Evolutionary conservation across 2,113 vertebrate genomes (phyloP).

Genomic region (Cyprinodon tularosa): DNA sequence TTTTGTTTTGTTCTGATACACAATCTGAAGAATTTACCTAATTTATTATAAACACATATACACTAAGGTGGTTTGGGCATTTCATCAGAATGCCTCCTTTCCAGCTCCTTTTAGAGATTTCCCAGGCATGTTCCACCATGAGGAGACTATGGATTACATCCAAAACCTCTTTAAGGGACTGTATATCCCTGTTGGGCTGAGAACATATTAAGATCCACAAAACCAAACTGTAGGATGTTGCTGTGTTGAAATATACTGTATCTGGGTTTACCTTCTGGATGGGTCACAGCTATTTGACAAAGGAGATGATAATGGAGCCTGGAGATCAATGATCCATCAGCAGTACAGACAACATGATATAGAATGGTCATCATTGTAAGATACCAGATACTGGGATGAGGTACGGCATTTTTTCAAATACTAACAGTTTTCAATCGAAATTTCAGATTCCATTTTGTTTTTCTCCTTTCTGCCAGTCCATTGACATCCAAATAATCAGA

Average conservation of each 20-base stretch:
- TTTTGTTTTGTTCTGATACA: neutral
- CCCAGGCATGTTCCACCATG: neutral
- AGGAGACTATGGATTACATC: neutral
- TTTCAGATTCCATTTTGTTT: slow-evolving; percentile 11
- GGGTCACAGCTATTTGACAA: neutral
- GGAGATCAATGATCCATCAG: neutral
- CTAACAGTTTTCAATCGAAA: neutral
- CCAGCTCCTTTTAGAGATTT: neutral
- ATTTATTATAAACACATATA: neutral
- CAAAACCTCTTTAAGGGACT: neutral
- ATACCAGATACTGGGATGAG: slow-evolving; percentile 1
- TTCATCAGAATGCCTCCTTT: neutral
- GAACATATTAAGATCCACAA: neutral
- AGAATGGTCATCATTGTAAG: neutral
- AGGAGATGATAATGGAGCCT: neutral
- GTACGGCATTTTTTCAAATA: slow-evolving; percentile 5
- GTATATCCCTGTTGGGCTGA: neutral
- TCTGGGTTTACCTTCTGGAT: neutral
- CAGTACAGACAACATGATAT: neutral
- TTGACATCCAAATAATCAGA: slow-evolving; percentile 19
- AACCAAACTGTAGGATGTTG: neutral
- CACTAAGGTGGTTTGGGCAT: neutral
- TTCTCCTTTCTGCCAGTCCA: slow-evolving; percentile 12
- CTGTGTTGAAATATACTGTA: neutral
- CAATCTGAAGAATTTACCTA: neutral